Conservation (phyloP, 2,113 vertebrate species). For the Kobus ellipsiprymnus region DNA sequence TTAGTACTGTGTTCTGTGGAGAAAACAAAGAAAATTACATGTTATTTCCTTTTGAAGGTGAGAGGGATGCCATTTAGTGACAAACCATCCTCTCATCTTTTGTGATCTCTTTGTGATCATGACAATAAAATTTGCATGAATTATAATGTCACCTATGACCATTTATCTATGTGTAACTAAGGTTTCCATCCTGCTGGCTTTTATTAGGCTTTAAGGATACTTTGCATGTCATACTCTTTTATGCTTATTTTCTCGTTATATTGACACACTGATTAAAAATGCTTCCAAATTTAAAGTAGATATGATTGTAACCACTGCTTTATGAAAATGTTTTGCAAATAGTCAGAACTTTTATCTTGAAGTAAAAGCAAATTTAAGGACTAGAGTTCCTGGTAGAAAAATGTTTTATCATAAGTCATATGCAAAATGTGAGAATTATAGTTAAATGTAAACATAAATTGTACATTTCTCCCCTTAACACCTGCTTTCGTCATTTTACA, state of each 20-base stretch:
- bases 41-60: slow-evolving; percentile 41
- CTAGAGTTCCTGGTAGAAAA: neutral
- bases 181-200: neutral
- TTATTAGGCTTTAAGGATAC: neutral
- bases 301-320: neutral
- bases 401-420: neutral
- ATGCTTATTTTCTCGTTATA: neutral
- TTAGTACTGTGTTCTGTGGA: slow-evolving; percentile 16
- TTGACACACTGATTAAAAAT: slow-evolving; percentile 10
- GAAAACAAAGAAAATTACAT: slow-evolving; percentile 39
- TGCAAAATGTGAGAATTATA: neutral
- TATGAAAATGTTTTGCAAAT: neutral
- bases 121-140: neutral
- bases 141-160: neutral
- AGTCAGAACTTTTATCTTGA: slow-evolving; percentile 15
- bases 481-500: slow-evolving; percentile 13
- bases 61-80: neutral
- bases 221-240: neutral
- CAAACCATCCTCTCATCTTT: neutral
- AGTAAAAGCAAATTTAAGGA: neutral
- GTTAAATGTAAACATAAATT: slow-evolving; percentile 17
- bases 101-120: neutral
- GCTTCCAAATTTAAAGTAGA: neutral
- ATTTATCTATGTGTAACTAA: neutral
- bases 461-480: neutral